Evolutionary conservation across 2,888 invertebrate species (phyloP).

Genomic region (Orthonevra nobilis): DNA sequence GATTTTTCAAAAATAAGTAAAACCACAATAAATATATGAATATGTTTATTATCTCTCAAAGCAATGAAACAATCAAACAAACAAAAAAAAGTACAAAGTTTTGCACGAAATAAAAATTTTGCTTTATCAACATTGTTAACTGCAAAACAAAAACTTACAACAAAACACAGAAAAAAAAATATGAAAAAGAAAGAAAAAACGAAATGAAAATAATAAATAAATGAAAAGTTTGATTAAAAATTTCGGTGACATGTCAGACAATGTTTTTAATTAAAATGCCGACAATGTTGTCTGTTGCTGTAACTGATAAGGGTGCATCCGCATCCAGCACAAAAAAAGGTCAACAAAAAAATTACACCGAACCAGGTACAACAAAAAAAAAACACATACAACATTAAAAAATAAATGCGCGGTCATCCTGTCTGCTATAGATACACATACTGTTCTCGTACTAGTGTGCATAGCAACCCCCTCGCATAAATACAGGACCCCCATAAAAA

Average conservation of each 20-base stretch:
- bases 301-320: slow-evolving; percentile 57
- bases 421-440: slow-evolving; percentile 21
- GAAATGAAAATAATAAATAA: slow-evolving; percentile 13
- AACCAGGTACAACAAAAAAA: slow-evolving; percentile 60
- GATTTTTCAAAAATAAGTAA: no score
- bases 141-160: no score
- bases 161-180: no score
- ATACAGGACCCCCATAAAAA: slow-evolving; percentile 9
- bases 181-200: no score
- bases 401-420: slow-evolving; percentile 63
- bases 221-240: slow-evolving; percentile 61
- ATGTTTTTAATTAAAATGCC: slow-evolving; percentile 70
- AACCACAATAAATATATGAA: no score
- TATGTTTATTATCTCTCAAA: no score
- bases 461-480: no score
- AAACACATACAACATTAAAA: background rate
- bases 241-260: slow-evolving; percentile 68
- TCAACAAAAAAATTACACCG: slow-evolving; percentile 35
- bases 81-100: no score
- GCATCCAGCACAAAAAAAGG: background rate
- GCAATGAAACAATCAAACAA: no score
- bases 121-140: no score
- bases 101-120: no score
- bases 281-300: slow-evolving; percentile 65
- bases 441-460: background rate